These are phyloP conservation scores for Oreocharis arfaki DNA, from an alignment of 2,113 vertebrate genomes.

Conservation along the genomic window DNA sequence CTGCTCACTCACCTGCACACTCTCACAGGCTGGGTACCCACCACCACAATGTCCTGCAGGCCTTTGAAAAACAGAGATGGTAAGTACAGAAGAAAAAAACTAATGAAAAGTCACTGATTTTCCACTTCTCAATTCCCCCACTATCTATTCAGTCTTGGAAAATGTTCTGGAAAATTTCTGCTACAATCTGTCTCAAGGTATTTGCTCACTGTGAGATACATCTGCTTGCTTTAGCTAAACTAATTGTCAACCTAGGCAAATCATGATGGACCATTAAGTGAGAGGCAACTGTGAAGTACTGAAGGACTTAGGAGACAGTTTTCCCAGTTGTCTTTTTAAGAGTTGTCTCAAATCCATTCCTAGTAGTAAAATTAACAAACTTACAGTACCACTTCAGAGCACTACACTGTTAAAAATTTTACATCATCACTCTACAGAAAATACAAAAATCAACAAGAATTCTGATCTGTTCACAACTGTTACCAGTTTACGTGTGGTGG, in stretches of 20 bases:
- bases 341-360: background rate
- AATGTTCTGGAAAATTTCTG: background rate
- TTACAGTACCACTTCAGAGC: background rate
- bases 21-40: background rate
- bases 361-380: background rate
- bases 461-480: background rate
- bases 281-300: background rate
- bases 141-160: background rate
- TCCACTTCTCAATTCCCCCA: background rate
- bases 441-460: background rate
- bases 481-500: background rate
- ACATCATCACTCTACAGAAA: background rate
- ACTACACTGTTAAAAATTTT: background rate
- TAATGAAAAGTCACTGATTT: background rate
- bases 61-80: background rate
- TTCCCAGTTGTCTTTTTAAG: background rate
- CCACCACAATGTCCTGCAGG: background rate
- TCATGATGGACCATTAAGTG: accelerated
- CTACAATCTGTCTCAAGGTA: background rate
- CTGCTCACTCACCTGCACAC: background rate
- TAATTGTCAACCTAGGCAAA: background rate
- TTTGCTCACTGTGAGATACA: background rate
- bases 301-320: background rate
- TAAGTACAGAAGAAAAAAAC: background rate
- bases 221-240: background rate